Evolutionary conservation across 2,888 invertebrate species (phyloP), one percentile per base, ranked within the genome.

Genomic region (Fragum fragum): DNA sequence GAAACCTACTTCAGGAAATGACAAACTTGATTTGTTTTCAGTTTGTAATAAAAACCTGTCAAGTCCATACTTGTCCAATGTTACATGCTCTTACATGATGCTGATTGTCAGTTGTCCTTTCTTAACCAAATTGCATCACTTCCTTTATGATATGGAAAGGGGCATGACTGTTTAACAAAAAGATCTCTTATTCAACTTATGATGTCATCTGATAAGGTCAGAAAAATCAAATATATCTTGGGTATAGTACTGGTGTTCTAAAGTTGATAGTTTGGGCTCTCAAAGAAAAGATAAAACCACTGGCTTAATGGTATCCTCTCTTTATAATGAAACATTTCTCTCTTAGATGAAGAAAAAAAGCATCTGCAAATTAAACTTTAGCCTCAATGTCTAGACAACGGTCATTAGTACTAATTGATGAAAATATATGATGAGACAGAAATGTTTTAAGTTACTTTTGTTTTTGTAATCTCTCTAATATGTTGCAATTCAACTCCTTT

Each of bases 401-500:
- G 47, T 47, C 47, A 47, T 47, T 47, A 47, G 47, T 47, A 47
- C 18, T 47, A 47, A 47, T 47, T 47, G 47, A 47, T 47, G 47
- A 47, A 47, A 47, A 47, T 14, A 47, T 47, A 47, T 18, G 47
- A 47, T 47, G 47, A 47, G 47, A 47, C 47, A 3, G 14, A 16
- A 47, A n/a, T 18, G 47, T 47, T 47, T 47, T 47, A 47, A 47
- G 47, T 47, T 47, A 18, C 47, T 14, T 47, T 47, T 47, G 47
- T 47, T 47, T 47, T 47, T 47, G 47, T 47, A 47, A 47, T 47
- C 47, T 47, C 47, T 47, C 18, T 47, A 47, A 47, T 47, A 47
- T 47, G 47, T 14, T 47, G 47, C 3, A 47, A 47, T 47, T 47
- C 14, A 47, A 47, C 47, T n/a, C 47, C 47, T 47, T 5, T 47